phyloP scores from a whole-genome alignment of 2,113 vertebrate species.

The Coreoperca whiteheadi region DNA sequence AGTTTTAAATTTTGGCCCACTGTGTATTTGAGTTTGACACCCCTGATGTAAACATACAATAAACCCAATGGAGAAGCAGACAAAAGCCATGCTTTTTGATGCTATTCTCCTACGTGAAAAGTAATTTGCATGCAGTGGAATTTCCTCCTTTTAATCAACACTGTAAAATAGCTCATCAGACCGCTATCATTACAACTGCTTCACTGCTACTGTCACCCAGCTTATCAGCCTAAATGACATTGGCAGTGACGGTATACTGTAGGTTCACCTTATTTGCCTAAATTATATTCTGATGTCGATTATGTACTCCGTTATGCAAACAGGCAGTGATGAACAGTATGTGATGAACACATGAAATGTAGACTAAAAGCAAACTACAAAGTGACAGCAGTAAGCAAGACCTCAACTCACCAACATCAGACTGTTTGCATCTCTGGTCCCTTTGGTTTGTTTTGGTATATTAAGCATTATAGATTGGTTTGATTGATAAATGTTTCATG shows the following conservation, averaged over 20 bases:
- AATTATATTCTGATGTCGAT: background rate
- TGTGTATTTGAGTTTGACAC: too few relatives aligned
- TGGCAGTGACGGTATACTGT: background rate
- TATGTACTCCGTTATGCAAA: background rate
- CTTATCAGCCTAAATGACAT: background rate
- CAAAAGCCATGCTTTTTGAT: background rate
- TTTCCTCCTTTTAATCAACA: slow-evolving; percentile 1
- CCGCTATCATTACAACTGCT: slow-evolving; percentile 8
- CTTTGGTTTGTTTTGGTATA: background rate
- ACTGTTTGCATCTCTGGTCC: background rate
- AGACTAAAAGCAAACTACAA: background rate
- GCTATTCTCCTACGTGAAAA: background rate
- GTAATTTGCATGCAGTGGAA: background rate
- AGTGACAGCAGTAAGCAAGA: background rate
- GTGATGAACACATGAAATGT: background rate
- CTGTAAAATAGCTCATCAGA: background rate
- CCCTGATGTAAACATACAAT: too few relatives aligned
- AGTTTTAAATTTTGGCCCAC: too few relatives aligned
- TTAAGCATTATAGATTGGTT: too few relatives aligned
- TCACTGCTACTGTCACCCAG: too few relatives aligned
- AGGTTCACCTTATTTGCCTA: background rate
- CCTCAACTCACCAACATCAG: background rate
- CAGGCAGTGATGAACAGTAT: slow-evolving; percentile 12
- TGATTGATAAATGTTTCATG: background rate
- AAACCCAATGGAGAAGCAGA: background rate